Percentiles rank a stretch among this genome's conserved stretches.
phyloP scores from a whole-genome alignment of 1,140 invertebrate species.

The Melipona quadrifasciata region DNA sequence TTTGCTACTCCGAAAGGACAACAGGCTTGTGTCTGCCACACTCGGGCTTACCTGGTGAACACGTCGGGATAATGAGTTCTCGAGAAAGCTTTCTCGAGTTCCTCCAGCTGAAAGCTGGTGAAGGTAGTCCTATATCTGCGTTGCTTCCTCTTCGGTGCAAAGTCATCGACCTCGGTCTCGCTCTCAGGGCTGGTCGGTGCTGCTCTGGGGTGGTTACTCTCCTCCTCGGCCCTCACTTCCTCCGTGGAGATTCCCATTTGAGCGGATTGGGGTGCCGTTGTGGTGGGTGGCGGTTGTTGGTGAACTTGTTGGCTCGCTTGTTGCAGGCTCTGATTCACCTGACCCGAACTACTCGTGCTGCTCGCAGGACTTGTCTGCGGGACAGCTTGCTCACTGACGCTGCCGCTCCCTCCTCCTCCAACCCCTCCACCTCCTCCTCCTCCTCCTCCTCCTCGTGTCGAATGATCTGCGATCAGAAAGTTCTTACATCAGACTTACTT shows the following conservation, averaged over 20 bases:
- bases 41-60: constrained; percentile 92
- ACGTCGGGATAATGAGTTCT: constrained; percentile 99
- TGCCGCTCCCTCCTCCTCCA: constrained; percentile 64
- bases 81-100: constrained; percentile 98
- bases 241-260: constrained; percentile 79
- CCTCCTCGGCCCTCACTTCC: constrained; percentile 76
- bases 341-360: constrained; percentile 75
- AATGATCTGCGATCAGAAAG: constrained; percentile 64
- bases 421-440: constrained; percentile 70
- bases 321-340: constrained; percentile 69
- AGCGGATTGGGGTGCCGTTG: constrained; percentile 54
- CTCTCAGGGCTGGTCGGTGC: constrained; percentile 85
- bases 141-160: constrained; percentile 94
- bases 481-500: constrained; percentile 10
- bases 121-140: constrained; percentile 96
- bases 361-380: constrained; percentile 79
- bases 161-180: constrained; percentile 90
- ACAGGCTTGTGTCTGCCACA: background rate
- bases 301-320: constrained; percentile 56
- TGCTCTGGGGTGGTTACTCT: constrained; percentile 77
- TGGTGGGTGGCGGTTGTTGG: constrained; percentile 54
- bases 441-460: constrained; percentile 63
- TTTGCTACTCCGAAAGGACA: background rate
- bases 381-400: constrained; percentile 75
- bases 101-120: constrained; percentile 97